These are phyloP conservation scores for Trichopoda pennipes DNA, from an alignment of 2,888 invertebrate genomes.

Conservation along the genomic window DNA sequence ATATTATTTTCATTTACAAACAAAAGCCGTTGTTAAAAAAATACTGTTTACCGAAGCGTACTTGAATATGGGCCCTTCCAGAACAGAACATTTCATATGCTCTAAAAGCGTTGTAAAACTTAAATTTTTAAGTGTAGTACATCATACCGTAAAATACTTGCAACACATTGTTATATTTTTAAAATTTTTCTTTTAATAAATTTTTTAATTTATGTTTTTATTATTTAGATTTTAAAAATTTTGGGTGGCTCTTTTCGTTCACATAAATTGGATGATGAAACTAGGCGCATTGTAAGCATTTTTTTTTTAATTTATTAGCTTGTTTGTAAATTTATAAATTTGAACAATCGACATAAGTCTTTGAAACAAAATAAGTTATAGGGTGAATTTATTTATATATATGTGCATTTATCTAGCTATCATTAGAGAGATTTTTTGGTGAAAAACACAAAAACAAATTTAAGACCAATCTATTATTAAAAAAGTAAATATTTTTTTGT, in stretches of 20 bases:
- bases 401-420: neutral
- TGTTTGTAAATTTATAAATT: constrained; percentile 55
- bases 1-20: no score
- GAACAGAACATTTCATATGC: no score
- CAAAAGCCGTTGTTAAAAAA: no score
- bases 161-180: constrained; percentile 37
- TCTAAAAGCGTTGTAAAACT: neutral
- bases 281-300: constrained; percentile 86
- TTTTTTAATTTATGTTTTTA: constrained; percentile 72
- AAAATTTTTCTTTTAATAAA: constrained; percentile 43
- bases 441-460: no score
- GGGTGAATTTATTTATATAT: neutral
- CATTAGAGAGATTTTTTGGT: no score
- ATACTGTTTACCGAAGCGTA: no score
- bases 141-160: constrained; percentile 40
- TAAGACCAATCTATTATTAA: no score
- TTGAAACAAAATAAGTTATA: neutral
- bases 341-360: constrained; percentile 52
- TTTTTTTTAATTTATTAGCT: constrained; percentile 60
- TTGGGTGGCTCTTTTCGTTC: constrained; percentile 87
- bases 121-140: constrained; percentile 15
- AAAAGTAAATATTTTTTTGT: no score
- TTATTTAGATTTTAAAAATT: constrained; percentile 85
- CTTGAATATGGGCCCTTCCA: no score
- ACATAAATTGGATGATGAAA: constrained; percentile 85